Evolutionary conservation across 2,797 vertebrate species (phyloP), one percentile per base, ranked within the genome.

Genomic region (Agapornis canus): DNA sequence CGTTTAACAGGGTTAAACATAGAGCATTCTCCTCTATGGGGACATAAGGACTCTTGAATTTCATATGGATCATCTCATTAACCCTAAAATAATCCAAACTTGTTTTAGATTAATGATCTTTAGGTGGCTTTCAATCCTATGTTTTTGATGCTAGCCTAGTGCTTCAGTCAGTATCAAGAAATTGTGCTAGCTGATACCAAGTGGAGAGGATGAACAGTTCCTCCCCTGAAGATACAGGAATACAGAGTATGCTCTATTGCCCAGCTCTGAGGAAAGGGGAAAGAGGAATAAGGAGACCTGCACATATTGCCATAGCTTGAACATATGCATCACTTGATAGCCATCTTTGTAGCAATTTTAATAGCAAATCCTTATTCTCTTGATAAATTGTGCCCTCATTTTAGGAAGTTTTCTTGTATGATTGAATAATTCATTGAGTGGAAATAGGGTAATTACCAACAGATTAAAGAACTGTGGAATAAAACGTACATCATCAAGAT

Each of bases 101-200:
- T 27, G 45, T 32, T 54, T 49, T 13, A 32, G 56, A 23, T 64
- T 15, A 69, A 18, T 48, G 32, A 40, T 60, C 47, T 47, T 40
- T 32, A 47, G 35, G 13, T 76, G 49, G 37, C 31, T 72, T 72
- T 57, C 0, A 3, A 10, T n/a, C 13, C 1, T 10, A 3, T 1
- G 8, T 16, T 61, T 82, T 26, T 70, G 48, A 21, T 47, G 39
- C 32, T 13, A 27, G 51, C 39, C 11, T 17, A 20, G 27, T 32
- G 12, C 54, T 66, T 31, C 21, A 9, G 40, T 47, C 59, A 20
- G 23, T 11, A 21, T 40, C 25, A 21, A 72, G 49, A 80, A 11
- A 21, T 11, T 3, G 31, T 49, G 35, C 25, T 10, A 6, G 35
- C 14, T 59, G 65, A 26, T 4, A 5, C 7, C 2, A 29, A 26